These are phyloP conservation scores for Hyalella azteca DNA, from an alignment of 2,888 invertebrate genomes.

Conservation along the genomic window DNA sequence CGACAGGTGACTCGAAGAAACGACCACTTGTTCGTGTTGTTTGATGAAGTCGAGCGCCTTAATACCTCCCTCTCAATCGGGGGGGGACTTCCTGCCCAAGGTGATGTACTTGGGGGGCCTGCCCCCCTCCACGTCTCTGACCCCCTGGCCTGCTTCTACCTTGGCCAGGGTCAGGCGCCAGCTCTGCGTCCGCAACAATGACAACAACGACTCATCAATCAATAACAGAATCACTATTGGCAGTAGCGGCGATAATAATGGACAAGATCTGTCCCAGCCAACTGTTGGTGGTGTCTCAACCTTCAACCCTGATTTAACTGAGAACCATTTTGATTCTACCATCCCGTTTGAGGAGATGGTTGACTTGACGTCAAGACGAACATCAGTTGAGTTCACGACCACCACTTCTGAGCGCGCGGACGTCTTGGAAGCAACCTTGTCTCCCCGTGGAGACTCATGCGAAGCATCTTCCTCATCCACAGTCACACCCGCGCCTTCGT, in stretches of 20 bases:
- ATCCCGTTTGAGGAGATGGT: background rate
- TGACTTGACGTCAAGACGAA: background rate
- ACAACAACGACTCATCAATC: conserved; percentile 18
- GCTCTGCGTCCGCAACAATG: conserved; percentile 47
- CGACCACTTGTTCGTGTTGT: conserved; percentile 82
- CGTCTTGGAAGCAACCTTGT: background rate
- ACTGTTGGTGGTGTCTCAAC: background rate
- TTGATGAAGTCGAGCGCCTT: conserved; percentile 88
- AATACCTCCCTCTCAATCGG: conserved; percentile 84
- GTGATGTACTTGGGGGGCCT: conserved; percentile 83
- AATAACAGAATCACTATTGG: background rate
- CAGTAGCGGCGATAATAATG: conserved; percentile 16
- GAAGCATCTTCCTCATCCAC: background rate
- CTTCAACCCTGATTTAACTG: background rate
- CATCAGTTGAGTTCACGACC: background rate
- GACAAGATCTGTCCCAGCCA: too few species aligned
- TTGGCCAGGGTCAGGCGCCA: conserved; percentile 60
- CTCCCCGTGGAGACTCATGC: background rate
- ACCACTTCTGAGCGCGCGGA: background rate
- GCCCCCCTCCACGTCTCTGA: conserved; percentile 62
- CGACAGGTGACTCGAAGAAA: conserved; percentile 77
- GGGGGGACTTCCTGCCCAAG: conserved; percentile 79
- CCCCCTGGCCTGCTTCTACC: conserved; percentile 60
- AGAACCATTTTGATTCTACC: background rate
- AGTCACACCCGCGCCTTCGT: background rate